Conservation (phyloP, 2,888 invertebrate species). For the Sceliomorpha sp. region DNA sequence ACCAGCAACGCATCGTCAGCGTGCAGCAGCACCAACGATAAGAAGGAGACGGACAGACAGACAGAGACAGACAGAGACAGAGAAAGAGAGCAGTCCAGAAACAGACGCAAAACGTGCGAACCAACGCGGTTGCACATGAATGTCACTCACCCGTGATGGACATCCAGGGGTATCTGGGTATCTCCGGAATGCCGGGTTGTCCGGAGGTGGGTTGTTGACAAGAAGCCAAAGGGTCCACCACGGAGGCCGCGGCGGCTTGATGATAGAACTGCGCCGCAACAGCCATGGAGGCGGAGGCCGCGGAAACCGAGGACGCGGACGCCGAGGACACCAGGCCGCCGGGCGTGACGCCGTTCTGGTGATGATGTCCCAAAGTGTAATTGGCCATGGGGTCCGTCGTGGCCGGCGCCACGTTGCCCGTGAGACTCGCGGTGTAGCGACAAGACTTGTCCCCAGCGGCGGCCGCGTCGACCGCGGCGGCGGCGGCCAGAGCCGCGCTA, state of each 20-base stretch:
- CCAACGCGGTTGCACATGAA: too few species aligned
- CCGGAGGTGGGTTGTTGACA: slow-evolving; percentile 90
- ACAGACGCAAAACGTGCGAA: too few species aligned
- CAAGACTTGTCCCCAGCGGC: slow-evolving; percentile 89
- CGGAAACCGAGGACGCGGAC: slow-evolving; percentile 85
- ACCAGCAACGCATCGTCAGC: too few species aligned
- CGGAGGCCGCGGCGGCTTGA: slow-evolving; percentile 88
- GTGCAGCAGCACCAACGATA: too few species aligned
- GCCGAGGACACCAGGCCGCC: slow-evolving; percentile 79
- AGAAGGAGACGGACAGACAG: too few species aligned
- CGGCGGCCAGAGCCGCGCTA: slow-evolving; percentile 83
- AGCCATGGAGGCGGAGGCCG: slow-evolving; percentile 85
- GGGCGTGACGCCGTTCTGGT: slow-evolving; percentile 84
- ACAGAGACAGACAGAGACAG: too few species aligned
- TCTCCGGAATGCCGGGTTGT: slow-evolving; percentile 91
- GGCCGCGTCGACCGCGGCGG: slow-evolving; percentile 85
- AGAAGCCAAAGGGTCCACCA: slow-evolving; percentile 90
- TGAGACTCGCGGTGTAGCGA: slow-evolving; percentile 87
- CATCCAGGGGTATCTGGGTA: slow-evolving; percentile 98
- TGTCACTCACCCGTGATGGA: slow-evolving; percentile 94
- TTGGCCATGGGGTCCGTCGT: slow-evolving; percentile 89
- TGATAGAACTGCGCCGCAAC: slow-evolving; percentile 93
- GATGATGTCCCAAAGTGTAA: slow-evolving; percentile 88
- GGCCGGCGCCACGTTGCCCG: slow-evolving; percentile 83
- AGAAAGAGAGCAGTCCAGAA: too few species aligned